Conservation (phyloP, 2,113 vertebrate genomes). For the Notiomystis cincta region DNA sequence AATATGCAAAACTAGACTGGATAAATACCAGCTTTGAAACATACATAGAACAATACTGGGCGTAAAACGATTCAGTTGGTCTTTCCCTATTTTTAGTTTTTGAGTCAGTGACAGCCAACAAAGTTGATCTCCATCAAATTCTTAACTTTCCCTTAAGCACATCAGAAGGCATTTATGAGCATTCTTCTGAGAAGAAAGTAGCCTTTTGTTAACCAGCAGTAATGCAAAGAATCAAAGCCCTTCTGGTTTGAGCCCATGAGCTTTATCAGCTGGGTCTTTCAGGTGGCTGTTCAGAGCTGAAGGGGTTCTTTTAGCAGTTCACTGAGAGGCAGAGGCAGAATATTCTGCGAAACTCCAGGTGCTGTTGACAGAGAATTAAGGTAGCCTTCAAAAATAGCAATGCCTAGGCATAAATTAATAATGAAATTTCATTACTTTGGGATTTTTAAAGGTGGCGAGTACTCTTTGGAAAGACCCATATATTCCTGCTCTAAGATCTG, state of each 20-base stretch:
- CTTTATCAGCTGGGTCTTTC: background rate
- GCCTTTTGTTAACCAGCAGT: background rate
- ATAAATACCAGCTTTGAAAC: background rate
- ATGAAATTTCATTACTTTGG: background rate
- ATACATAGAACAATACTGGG: background rate
- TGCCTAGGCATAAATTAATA: background rate
- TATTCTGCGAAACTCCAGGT: background rate
- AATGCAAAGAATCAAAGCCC: background rate
- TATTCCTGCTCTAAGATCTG: background rate
- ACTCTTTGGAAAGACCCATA: background rate
- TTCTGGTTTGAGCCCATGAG: background rate
- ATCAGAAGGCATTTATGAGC: background rate
- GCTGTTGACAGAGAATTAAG: background rate
- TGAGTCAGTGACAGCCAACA: background rate
- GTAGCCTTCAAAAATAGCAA: background rate
- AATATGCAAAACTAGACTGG: background rate
- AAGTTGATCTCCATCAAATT: background rate
- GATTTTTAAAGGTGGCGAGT: background rate
- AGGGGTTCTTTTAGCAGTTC: background rate
- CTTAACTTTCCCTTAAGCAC: background rate
- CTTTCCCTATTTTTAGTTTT: background rate
- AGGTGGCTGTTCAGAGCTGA: background rate
- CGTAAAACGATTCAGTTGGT: background rate
- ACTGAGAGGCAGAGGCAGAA: background rate
- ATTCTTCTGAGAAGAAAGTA: background rate